Evolutionary conservation across 1,140 invertebrate species (phyloP).

Genomic region (Euura saliciscinereae): DNA sequence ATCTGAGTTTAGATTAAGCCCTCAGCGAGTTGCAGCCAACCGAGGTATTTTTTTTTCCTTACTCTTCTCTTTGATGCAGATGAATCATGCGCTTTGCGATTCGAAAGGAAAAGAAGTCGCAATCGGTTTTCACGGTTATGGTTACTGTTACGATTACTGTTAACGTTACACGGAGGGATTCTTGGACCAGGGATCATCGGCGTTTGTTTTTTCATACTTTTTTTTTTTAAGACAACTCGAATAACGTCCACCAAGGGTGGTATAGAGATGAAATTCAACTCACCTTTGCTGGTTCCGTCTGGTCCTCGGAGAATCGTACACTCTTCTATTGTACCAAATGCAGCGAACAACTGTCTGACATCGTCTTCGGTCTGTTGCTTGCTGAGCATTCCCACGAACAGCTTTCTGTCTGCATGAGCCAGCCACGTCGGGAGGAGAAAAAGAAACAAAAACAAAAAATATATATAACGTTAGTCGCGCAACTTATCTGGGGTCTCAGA

Average conservation of each 20-base stretch:
- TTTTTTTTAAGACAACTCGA: too few relatives aligned
- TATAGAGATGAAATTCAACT: slow-evolving; percentile 44
- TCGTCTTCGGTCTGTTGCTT: slow-evolving; percentile 99
- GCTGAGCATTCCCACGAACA: slow-evolving; percentile 99
- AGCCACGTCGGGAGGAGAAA: slow-evolving; percentile 40
- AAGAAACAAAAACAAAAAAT: slow-evolving; percentile 30
- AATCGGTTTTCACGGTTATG: too few relatives aligned
- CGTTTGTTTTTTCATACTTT: too few relatives aligned
- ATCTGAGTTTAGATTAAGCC: background rate
- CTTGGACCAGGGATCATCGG: too few relatives aligned
- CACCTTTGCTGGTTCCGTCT: slow-evolving; percentile 96
- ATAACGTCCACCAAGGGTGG: too few relatives aligned
- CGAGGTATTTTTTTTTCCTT: background rate
- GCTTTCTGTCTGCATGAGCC: slow-evolving; percentile 85
- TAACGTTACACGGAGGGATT: too few relatives aligned
- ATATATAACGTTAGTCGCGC: background rate
- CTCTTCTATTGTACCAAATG: slow-evolving; percentile 98
- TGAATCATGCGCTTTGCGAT: background rate
- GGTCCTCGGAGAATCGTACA: slow-evolving; percentile 97
- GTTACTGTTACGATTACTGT: too few relatives aligned
- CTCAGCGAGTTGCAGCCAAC: background rate
- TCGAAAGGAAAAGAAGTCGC: background rate
- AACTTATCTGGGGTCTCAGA: background rate
- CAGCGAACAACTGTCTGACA: slow-evolving; percentile 94
- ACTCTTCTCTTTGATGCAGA: background rate